These are phyloP conservation scores for Branchellion lobata DNA, from an alignment of 2,888 invertebrate genomes.

Conservation along the genomic window DNA sequence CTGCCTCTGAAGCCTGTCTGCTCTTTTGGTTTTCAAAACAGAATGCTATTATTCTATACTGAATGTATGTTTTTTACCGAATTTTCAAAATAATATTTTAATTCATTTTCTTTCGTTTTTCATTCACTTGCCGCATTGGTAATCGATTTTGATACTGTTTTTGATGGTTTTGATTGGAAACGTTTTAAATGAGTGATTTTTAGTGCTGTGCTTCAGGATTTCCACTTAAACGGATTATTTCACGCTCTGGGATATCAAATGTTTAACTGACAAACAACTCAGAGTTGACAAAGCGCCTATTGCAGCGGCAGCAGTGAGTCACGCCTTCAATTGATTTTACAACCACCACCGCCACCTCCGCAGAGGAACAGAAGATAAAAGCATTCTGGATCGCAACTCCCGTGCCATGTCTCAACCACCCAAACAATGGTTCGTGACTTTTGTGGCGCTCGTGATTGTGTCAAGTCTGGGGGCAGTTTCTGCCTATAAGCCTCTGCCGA, in stretches of 20 bases:
- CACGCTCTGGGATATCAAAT: not conserved
- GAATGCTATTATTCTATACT: constrained; percentile 11
- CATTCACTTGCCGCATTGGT: not conserved
- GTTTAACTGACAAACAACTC: no score
- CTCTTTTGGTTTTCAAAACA: constrained; percentile 8
- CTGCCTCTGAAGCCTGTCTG: constrained; percentile 10
- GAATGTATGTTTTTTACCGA: constrained; percentile 5
- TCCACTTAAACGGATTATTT: not conserved
- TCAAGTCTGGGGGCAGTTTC: not conserved
- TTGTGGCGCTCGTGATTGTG: constrained; percentile 4
- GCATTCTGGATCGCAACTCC: constrained; percentile 7
- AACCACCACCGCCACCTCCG: not conserved
- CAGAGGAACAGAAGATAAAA: not conserved
- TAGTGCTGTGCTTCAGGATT: not conserved
- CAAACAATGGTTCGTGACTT: constrained; percentile 10
- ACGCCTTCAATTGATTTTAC: not conserved
- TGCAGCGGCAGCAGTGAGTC: no score
- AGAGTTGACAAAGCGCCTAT: no score
- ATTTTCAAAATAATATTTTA: not conserved
- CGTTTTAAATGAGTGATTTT: not conserved
- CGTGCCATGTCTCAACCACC: constrained; percentile 9
- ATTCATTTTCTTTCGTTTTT: not conserved
- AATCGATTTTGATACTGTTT: not conserved
- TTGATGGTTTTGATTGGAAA: not conserved
- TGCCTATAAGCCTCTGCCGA: not conserved